Percentiles rank a stretch among this genome's conserved stretches.
These are phyloP conservation scores for Meiosimyza platycephala DNA, from an alignment of 2,888 invertebrate genomes.

Conservation along the genomic window DNA sequence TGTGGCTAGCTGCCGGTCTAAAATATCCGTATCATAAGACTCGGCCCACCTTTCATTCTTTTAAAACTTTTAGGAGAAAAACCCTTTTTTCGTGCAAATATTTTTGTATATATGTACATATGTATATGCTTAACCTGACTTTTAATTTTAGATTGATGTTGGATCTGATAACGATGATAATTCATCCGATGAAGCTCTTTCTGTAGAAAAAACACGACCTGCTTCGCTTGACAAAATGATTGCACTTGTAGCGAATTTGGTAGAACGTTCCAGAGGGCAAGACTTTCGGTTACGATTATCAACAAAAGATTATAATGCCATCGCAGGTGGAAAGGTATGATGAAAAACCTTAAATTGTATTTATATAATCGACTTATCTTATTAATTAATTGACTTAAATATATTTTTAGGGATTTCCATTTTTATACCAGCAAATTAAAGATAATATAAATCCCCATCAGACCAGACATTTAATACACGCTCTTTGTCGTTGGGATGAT, in stretches of 20 bases:
- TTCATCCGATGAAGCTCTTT: constrained; percentile 70
- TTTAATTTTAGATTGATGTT: constrained; percentile 61
- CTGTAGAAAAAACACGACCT: constrained; percentile 81
- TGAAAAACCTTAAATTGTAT: constrained; percentile 25
- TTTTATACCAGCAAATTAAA: constrained; percentile 93
- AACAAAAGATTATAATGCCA: constrained; percentile 82
- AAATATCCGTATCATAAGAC: too few relatives aligned
- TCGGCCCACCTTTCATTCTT: too few relatives aligned
- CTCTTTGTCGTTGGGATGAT: constrained; percentile 91
- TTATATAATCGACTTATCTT: constrained; percentile 40
- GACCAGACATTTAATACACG: constrained; percentile 91
- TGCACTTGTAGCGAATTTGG: constrained; percentile 86
- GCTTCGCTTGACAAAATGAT: constrained; percentile 96
- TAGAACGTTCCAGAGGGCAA: constrained; percentile 87
- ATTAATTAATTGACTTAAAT: constrained; percentile 36
- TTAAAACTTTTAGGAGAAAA: too few relatives aligned
- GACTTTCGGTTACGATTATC: constrained; percentile 80
- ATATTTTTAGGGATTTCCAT: constrained; percentile 81
- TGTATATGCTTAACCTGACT: too few relatives aligned
- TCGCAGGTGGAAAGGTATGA: constrained; percentile 85
- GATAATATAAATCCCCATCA: constrained; percentile 93
- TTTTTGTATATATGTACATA: too few relatives aligned
- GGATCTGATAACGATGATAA: constrained; percentile 68
- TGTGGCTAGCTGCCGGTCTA: too few relatives aligned
- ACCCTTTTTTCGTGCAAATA: too few relatives aligned